phyloP scores from a whole-genome alignment of 2,888 invertebrate genomes.

The Pegoplata infirma region DNA sequence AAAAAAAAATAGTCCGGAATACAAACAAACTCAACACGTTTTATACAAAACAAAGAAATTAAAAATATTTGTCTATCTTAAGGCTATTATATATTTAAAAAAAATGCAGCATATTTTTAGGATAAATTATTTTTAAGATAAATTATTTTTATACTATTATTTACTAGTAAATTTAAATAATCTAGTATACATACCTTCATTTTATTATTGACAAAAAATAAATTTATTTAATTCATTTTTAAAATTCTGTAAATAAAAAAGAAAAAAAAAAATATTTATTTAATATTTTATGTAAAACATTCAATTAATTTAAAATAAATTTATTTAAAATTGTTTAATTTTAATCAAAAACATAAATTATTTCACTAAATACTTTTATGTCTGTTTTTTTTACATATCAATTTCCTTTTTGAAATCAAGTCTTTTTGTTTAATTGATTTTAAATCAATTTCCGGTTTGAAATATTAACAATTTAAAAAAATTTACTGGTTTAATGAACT shows the following conservation, averaged over 20 bases:
- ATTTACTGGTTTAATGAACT: conserved; percentile 31
- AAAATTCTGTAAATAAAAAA: conserved; percentile 35
- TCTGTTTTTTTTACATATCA: background rate
- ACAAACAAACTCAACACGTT: too few species aligned
- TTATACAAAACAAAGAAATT: too few species aligned
- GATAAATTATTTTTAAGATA: too few species aligned
- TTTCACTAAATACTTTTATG: too few species aligned
- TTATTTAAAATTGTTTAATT: background rate
- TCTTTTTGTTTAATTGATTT: background rate
- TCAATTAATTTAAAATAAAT: background rate
- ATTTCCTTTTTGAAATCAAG: background rate
- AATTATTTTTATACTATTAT: too few species aligned
- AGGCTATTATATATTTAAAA: too few species aligned
- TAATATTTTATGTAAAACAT: background rate
- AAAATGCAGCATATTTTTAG: too few species aligned
- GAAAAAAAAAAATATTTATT: background rate
- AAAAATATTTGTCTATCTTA: too few species aligned
- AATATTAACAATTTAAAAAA: background rate
- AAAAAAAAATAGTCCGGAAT: too few species aligned
- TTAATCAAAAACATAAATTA: background rate
- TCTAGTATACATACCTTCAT: conserved; percentile 24
- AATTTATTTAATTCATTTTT: background rate
- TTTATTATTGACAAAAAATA: conserved; percentile 10
- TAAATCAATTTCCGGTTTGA: conserved; percentile 4
- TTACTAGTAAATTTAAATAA: too few species aligned